Evolutionary conservation across 2,113 vertebrate genomes (phyloP), one percentile per base, ranked within the genome.

Genomic region (Megaleporinus macrocephalus): DNA sequence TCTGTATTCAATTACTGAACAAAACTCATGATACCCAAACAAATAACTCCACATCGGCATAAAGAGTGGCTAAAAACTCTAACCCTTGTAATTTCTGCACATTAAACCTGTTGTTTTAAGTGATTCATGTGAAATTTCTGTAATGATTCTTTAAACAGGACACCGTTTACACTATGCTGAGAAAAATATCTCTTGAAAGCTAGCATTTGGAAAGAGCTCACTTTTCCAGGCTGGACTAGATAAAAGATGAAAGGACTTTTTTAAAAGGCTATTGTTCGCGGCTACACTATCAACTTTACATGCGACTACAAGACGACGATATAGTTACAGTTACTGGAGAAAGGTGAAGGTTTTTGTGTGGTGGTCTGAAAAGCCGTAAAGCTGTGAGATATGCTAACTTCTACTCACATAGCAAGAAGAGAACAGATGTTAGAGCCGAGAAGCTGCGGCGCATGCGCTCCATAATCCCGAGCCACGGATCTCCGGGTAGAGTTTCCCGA

Each of bases 331-430:
- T 11, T 29, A 84, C 70, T 62, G 49, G 3, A 36, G 36, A 78
- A 69, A 79, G 20, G 27, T 47, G 76, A 59, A 65, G 27, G 73
- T 80, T 59, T 22, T 29, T 44, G 61, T 73, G 73, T 59, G 51
- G 30, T 74, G 49, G 65, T 55, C 30, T 81, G 76, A 44, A 55
- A 80, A 80, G 83, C 3, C 10, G 41, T 44, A 44, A 44, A 44
- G 41, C 81, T 63, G 89, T 80, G 72, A 78, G 71, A 89, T 84
- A 88, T 73, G 79, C 79, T 84, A 80, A 84, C 49, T 65, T 86
- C 80, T 92, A 94, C 94, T 96, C 89, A 96, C 96, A 83, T 84
- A 92, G 91, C 65, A 89, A 87, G 55, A 96, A 87, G 74, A 96
- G 91, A 62, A 93, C 86, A 84, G 90, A 72, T 87, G 87, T 88